Conservation (phyloP, 2,113 vertebrate species). For the Edolisoma coerulescens region DNA sequence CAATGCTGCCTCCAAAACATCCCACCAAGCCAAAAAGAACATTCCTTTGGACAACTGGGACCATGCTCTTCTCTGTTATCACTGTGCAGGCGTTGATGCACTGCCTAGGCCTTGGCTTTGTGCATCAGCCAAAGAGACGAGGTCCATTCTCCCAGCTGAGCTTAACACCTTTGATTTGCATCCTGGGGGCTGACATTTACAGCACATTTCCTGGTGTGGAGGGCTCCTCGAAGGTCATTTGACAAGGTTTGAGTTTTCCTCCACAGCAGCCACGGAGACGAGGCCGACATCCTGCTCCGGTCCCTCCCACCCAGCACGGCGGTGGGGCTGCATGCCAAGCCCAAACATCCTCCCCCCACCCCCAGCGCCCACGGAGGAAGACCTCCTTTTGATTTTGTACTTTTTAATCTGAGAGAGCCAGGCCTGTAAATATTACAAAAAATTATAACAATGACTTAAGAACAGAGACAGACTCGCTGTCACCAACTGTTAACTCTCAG, state of each 20-base stretch:
- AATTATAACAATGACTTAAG: conserved; percentile 55
- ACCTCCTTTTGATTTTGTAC: conserved; percentile 16
- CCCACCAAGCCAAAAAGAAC: conserved; percentile 30
- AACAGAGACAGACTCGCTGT: conserved; percentile 62
- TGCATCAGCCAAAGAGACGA: background rate
- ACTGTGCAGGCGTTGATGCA: background rate
- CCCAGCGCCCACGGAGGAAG: background rate
- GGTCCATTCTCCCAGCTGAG: background rate
- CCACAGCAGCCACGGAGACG: background rate
- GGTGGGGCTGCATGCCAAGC: background rate
- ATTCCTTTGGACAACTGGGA: conserved; percentile 15
- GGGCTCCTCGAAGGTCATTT: background rate
- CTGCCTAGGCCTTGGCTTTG: background rate
- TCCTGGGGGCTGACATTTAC: background rate
- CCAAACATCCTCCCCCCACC: background rate
- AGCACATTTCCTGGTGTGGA: background rate
- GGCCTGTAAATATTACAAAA: conserved; percentile 48
- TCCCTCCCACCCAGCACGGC: background rate
- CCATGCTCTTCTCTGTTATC: background rate
- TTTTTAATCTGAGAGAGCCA: conserved; percentile 41
- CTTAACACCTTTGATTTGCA: background rate
- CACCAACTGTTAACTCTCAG: conserved; percentile 57
- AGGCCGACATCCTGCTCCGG: background rate
- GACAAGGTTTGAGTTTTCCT: background rate
- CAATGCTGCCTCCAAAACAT: conserved; percentile 13